phyloP scores from a whole-genome alignment of 2,113 vertebrate species.

The Jaculus jaculus region DNA sequence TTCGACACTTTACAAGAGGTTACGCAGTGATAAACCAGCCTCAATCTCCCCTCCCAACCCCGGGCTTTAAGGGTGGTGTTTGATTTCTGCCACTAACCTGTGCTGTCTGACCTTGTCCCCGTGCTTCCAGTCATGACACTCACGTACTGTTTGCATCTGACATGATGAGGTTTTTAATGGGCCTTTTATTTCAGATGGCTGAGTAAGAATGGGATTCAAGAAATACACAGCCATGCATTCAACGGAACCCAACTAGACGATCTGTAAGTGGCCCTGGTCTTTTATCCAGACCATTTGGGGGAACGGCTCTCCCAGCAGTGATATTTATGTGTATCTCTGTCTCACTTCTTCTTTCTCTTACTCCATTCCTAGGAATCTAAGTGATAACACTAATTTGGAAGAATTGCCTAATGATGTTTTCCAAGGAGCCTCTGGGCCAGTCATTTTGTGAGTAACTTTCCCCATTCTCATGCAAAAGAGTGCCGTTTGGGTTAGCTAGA shows the following conservation, averaged over 20 bases:
- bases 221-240: constrained; percentile 94
- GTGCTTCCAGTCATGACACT: constrained; percentile 63
- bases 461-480: background rate
- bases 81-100: constrained; percentile 58
- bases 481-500: background rate
- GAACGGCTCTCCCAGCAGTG: constrained; percentile 55
- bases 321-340: constrained; percentile 55
- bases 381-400: constrained; percentile 91
- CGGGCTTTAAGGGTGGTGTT: background rate
- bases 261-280: constrained; percentile 87
- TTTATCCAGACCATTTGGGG: constrained; percentile 65
- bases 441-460: constrained; percentile 92
- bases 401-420: constrained; percentile 91
- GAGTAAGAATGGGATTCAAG: constrained; percentile 93
- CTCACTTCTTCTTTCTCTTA: constrained; percentile 33
- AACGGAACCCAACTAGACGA: constrained; percentile 93
- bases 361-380: constrained; percentile 88
- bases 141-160: constrained; percentile 61
- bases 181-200: constrained; percentile 89
- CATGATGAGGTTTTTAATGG: constrained; percentile 75
- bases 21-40: constrained; percentile 8
- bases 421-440: constrained; percentile 90
- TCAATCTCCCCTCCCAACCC: background rate
- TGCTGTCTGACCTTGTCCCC: constrained; percentile 62
- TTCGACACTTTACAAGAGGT: constrained; percentile 45